Evolutionary conservation across 2,888 invertebrate species (phyloP).

Genomic region (Ligdia adustata): DNA sequence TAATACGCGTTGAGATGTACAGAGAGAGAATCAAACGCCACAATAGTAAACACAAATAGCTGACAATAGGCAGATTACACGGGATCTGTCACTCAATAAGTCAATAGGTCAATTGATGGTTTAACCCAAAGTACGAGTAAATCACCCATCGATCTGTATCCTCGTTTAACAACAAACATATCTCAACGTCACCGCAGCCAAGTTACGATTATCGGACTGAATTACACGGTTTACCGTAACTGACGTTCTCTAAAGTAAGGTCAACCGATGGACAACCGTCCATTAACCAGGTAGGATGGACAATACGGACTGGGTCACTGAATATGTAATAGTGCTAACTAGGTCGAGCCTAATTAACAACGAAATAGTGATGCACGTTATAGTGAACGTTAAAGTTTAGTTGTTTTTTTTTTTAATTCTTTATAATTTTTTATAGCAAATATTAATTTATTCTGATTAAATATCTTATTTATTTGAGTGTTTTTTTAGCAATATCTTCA

Average conservation of each 20-base stretch:
- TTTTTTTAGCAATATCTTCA: too few species aligned
- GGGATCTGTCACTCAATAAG: not conserved
- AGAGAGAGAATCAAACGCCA: too few species aligned
- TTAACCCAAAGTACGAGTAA: not conserved
- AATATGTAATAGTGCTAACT: constrained; percentile 33
- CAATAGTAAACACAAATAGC: too few species aligned
- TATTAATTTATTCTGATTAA: too few species aligned
- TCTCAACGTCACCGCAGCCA: constrained; percentile 1
- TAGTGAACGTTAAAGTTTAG: too few species aligned
- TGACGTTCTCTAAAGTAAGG: constrained; percentile 25
- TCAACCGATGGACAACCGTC: constrained; percentile 29
- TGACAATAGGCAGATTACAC: too few species aligned
- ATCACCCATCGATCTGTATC: constrained; percentile 1
- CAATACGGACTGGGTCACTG: constrained; percentile 34
- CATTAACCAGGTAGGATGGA: constrained; percentile 39
- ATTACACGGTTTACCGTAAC: constrained; percentile 11
- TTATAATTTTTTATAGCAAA: too few species aligned
- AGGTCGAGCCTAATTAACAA: constrained; percentile 51
- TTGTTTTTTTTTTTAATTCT: too few species aligned
- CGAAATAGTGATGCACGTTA: too few species aligned
- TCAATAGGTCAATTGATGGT: not conserved
- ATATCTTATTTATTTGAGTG: too few species aligned
- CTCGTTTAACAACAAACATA: constrained; percentile 1
- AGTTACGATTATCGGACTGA: constrained; percentile 1
- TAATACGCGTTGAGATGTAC: too few species aligned